Evolutionary conservation across 1,140 invertebrate genomes (phyloP).

Genomic region (Drosophila melanogaster): DNA sequence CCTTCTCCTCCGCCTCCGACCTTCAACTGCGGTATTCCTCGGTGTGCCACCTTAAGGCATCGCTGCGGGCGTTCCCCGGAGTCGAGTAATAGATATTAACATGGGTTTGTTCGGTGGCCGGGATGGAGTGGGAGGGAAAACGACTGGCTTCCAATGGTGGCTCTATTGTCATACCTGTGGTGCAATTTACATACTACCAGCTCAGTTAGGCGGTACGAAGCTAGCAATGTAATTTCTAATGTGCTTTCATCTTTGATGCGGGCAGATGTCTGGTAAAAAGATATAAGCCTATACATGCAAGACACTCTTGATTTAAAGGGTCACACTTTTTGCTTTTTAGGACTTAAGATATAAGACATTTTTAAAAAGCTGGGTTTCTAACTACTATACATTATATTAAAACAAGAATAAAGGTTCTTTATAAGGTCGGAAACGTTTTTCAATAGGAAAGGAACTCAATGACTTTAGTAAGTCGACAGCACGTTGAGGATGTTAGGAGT

Average conservation of each 20-base stretch:
- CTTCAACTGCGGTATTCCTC: slow-evolving; percentile 15
- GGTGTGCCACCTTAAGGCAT: slow-evolving; percentile 35
- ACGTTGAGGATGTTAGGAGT: no score
- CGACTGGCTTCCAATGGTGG: slow-evolving; percentile 36
- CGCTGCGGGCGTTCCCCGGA: slow-evolving; percentile 21
- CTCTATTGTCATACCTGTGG: slow-evolving; percentile 62
- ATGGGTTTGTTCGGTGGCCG: slow-evolving; percentile 5
- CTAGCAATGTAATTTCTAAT: slow-evolving; percentile 44
- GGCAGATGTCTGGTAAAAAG: slow-evolving; percentile 2
- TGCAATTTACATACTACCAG: slow-evolving; percentile 58
- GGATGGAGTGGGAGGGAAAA: neutral
- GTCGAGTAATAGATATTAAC: slow-evolving; percentile 30
- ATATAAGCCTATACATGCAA: neutral
- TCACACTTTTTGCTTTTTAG: neutral
- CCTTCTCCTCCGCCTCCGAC: slow-evolving; percentile 6
- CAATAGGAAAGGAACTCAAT: no score
- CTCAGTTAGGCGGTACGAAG: neutral
- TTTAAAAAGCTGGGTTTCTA: neutral
- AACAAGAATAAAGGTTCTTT: no score
- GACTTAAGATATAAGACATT: neutral
- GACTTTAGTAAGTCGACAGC: no score
- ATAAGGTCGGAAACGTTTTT: no score
- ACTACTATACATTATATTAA: neutral
- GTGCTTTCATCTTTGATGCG: slow-evolving; percentile 50
- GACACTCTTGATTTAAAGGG: neutral